Conservation (phyloP, 2,888 invertebrate genomes). For the Eudemis profundana region DNA sequence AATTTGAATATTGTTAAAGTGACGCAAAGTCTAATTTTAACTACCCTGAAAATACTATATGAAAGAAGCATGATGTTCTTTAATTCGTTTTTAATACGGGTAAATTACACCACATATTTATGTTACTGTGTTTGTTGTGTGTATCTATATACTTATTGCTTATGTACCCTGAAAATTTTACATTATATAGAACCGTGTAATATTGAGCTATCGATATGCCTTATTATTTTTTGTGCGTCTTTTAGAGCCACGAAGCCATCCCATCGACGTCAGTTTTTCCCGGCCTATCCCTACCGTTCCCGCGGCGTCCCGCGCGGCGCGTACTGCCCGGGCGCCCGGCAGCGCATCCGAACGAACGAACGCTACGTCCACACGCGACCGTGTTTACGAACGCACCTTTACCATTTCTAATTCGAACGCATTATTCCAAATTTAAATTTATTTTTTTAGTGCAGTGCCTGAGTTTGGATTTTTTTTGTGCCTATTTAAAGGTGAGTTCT, state of each 20-base stretch:
- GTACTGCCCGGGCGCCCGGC: constrained; percentile 80
- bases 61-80: no score
- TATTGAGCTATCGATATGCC: not conserved
- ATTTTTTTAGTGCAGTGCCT: constrained; percentile 58
- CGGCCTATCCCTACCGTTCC: constrained; percentile 60
- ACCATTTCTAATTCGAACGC: constrained; percentile 44
- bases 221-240: not conserved
- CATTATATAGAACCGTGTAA: no score
- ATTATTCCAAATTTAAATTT: constrained; percentile 54
- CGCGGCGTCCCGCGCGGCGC: constrained; percentile 59
- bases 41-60: no score
- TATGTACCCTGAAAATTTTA: no score
- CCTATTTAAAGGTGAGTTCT: constrained; percentile 55
- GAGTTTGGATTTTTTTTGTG: constrained; percentile 61
- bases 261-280: constrained; percentile 53
- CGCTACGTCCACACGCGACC: constrained; percentile 67
- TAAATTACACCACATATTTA: no score
- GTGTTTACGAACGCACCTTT: constrained; percentile 71
- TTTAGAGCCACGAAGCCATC: constrained; percentile 48
- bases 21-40: no score
- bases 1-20: no score
- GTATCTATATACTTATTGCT: no score
- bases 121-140: no score
- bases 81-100: no score
- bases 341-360: constrained; percentile 82